Base-by-base conservation (phyloP, 2,888 invertebrate species). In the Agrenia bidenticulata region DNA sequence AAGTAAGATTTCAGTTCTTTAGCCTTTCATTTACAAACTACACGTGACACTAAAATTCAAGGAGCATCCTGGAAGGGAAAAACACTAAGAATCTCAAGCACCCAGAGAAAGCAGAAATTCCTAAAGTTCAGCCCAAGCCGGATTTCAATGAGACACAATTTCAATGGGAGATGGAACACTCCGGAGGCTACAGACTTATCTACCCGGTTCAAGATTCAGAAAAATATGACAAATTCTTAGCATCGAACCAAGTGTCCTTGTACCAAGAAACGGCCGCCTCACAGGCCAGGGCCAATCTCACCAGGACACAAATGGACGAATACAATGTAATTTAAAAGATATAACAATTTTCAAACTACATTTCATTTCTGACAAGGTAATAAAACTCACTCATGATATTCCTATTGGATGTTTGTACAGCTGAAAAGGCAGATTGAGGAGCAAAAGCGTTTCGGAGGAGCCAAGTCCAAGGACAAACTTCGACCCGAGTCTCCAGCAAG, bases 231-330 rank as follows among this genome's bases (percentile, higher is more conserved):
- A 83, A 85, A 63, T 88, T 88, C 77, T 89, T 89, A 78, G 86
- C 88, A 77, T 89, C 90, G 81, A 89, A 87, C 51, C 85, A 87
- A 59, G 86, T 85, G 66, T 88, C 88, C 1, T 81, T 89, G 64
- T 90, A 89, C 79, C 87, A 88, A 55, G 86, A 87, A 73, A 92
- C 91, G 0, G 87, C 87, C 0, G 86, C 89, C 0, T 90, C 90
- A 61, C 85, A 89, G 67, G 89, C 89, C 0, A 84, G 90, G 54
- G 90, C 89, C 66, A 88, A 88, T 78, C 88, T 89, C 57, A 85
- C 88, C 0, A 84, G 87, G 42, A 81, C 86, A 21, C 85, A 89
- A 74, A 83, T 89, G 15, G 87, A 89, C 63, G 88, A 89, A 78
- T 84, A 87, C 79, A 84, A 84, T 81, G 85, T 85, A 76, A 67